Evolutionary conservation across 2,888 invertebrate species (phyloP).

Genomic region (Deilephila porcellus): DNA sequence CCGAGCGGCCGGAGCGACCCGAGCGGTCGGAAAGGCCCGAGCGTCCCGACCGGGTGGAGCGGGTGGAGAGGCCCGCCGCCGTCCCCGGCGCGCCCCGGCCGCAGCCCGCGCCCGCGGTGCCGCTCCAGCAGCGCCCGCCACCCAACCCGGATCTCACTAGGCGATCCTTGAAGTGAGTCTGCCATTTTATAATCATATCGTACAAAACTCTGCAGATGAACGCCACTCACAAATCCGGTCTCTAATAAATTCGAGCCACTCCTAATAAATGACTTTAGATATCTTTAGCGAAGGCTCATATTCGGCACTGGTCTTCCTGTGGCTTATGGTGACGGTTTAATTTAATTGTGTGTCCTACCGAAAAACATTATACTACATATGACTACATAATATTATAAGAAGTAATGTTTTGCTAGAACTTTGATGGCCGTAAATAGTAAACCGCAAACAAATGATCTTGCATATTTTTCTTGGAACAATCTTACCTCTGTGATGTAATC

Average conservation of each 20-base stretch:
- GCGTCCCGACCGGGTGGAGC: constrained; percentile 48
- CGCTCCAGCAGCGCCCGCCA: constrained; percentile 76
- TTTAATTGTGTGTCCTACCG: neutral
- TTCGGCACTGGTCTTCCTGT: too few relatives aligned
- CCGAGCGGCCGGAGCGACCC: constrained; percentile 51
- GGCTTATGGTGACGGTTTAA: neutral
- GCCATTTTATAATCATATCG: neutral
- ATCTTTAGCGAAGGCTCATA: too few relatives aligned
- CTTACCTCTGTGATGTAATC: neutral
- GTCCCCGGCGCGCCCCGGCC: constrained; percentile 49
- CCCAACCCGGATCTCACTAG: constrained; percentile 88
- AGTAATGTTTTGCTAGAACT: neutral
- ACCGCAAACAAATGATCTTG: constrained; percentile 4
- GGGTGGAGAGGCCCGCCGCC: constrained; percentile 51
- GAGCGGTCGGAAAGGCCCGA: constrained; percentile 48
- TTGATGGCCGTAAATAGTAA: neutral
- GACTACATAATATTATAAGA: neutral
- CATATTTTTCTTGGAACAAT: neutral
- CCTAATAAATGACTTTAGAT: too few relatives aligned
- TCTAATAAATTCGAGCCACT: too few relatives aligned
- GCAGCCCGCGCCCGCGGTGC: constrained; percentile 53
- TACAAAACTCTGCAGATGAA: neutral
- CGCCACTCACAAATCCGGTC: neutral
- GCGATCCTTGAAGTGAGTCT: constrained; percentile 88
- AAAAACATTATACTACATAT: neutral